Conservation (phyloP, 2,113 vertebrate genomes). For the Syngnathoides biaculeatus region DNA sequence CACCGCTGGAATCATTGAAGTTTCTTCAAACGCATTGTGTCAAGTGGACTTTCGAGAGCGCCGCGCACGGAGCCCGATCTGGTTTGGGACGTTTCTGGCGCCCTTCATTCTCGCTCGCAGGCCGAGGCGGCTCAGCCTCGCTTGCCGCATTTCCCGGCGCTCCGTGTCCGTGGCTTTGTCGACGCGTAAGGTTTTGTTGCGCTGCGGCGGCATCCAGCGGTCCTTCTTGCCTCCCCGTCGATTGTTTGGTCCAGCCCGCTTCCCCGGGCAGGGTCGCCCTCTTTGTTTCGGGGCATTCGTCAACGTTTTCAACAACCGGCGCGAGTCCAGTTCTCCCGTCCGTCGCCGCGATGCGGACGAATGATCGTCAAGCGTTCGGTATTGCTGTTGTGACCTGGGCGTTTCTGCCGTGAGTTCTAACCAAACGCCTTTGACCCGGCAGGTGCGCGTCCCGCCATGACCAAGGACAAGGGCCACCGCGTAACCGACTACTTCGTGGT, state of each 20-base stretch:
- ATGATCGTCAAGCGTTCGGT: too few species aligned
- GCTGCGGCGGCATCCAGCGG: too few species aligned
- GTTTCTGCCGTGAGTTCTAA: not conserved
- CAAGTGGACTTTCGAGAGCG: not conserved
- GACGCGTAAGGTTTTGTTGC: too few species aligned
- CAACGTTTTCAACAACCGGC: too few species aligned
- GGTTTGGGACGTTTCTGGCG: too few species aligned
- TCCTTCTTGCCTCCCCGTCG: not conserved
- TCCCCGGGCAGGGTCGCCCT: constrained; percentile 12
- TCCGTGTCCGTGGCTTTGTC: too few species aligned
- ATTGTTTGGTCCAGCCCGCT: constrained; percentile 24
- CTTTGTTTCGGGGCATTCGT: not conserved
- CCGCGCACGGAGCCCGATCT: too few species aligned
- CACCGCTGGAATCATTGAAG: constrained; percentile 59
- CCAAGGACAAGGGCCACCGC: constrained; percentile 93
- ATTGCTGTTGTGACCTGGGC: too few species aligned
- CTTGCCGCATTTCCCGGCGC: constrained; percentile 50
- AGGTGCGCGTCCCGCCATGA: constrained; percentile 82
- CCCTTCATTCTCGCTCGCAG: not conserved
- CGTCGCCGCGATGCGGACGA: too few species aligned
- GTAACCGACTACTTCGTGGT: constrained; percentile 98
- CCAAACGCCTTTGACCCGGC: not conserved
- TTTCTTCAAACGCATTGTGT: constrained; percentile 17
- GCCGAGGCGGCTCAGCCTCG: not conserved
- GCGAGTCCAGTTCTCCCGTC: too few species aligned